Percentiles rank a stretch among this genome's conserved stretches.
phyloP scores from a whole-genome alignment of 2,797 vertebrate genomes.

The Setipinna tenuifilis region DNA sequence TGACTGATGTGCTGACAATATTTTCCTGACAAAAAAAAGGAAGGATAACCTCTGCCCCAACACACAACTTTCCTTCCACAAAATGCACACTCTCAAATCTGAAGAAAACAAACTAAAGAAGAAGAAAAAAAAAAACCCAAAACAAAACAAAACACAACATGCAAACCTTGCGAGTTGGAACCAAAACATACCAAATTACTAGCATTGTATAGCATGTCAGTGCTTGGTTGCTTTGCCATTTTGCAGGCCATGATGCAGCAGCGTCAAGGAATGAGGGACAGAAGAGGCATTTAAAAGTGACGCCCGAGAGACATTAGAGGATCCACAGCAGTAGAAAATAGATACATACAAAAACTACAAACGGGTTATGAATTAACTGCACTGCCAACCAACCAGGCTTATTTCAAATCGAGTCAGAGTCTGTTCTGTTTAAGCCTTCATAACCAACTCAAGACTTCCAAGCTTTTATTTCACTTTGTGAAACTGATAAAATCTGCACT shows the following conservation, averaged over 20 bases:
- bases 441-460: background rate
- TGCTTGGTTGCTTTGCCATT: constrained; percentile 11
- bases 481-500: background rate
- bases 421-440: background rate
- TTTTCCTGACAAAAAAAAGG: background rate
- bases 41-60: constrained; percentile 14
- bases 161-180: constrained; percentile 1
- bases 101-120: background rate
- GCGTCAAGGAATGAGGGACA: background rate
- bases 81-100: background rate
- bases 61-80: constrained; percentile 7
- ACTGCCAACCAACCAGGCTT: background rate
- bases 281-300: background rate
- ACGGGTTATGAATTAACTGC: background rate
- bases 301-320: background rate
- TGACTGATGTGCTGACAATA: constrained; percentile 13
- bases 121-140: too few relatives aligned
- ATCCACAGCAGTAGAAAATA: constrained; percentile 13
- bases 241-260: constrained; percentile 12
- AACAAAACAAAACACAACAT: constrained; percentile 12
- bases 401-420: too few relatives aligned
- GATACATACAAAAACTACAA: background rate
- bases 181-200: constrained; percentile 8
- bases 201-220: background rate
- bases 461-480: background rate